Evolutionary conservation across 2,113 vertebrate genomes (phyloP), one percentile per base, ranked within the genome.

Genomic region (Pterocles orientalis): DNA sequence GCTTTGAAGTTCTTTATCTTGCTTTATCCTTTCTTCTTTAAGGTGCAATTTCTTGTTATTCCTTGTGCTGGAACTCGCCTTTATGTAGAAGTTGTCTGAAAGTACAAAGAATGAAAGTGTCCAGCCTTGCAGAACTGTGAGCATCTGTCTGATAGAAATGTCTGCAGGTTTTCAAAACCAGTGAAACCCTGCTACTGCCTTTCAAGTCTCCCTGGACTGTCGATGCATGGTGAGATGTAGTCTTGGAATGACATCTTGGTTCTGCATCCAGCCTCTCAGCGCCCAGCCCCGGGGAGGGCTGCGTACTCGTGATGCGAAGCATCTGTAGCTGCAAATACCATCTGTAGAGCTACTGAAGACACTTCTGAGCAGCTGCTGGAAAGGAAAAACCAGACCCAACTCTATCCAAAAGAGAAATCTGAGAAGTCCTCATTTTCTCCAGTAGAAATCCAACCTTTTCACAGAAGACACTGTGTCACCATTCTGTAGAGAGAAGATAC

Each of bases 1-100:
- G 75, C 95, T 98, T 97, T 97, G 92, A 98, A 96, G 93, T 48
- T 95, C 91, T 96, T 97, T 94, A 45, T 92, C 91, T 95, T 58
- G 14, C 51, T 77, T 83, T 90, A 81, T 80, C 92, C 90, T 97
- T 97, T 96, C 78, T 97, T 97, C 95, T 95, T 89, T 88, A 83
- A 96, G 96, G 62, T 96, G 94, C 45, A 34, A 56, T 29, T 87
- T 95, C 87, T 95, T 90, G 87, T 81, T 95, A 78, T 78, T 96
- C 75, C 89, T 84, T 36, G 43, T 60, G 82, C 91, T 39, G 88
- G 92, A 51, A 54, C 36, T 14, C 20, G 88, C 82, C 93, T 97
- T 96, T 66, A 70, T 43, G 41, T 36, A 80, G 94, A 79, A 90
- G 79, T 16, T 73, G 68, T 68, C 86, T 94, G 91, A 77, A 39